Percentiles rank a stretch among this genome's conserved stretches.
Evolutionary conservation across 2,797 vertebrate species (phyloP).

Genomic region (Australoheros facetus): DNA sequence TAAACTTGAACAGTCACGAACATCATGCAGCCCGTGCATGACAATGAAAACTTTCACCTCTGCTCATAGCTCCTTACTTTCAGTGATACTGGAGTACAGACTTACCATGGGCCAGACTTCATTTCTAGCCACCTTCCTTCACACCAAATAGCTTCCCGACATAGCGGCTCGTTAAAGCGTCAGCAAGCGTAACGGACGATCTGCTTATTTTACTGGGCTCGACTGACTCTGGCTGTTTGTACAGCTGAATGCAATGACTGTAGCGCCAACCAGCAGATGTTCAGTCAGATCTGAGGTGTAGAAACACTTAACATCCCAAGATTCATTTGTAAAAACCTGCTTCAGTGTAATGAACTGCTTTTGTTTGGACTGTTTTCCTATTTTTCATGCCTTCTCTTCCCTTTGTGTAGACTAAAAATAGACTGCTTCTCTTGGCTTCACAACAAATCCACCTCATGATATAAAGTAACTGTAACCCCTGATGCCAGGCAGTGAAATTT

Average conservation of each 20-base stretch:
- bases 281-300: neutral
- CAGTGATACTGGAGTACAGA: neutral
- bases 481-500: neutral
- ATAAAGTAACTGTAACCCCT: neutral
- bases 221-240: conserved; percentile 24
- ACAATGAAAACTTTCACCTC: neutral
- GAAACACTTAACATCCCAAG: neutral
- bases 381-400: neutral
- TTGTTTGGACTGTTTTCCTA: neutral
- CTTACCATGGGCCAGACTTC: neutral
- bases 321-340: neutral
- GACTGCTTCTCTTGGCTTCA: neutral
- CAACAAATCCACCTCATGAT: neutral
- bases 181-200: neutral
- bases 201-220: conserved; percentile 27
- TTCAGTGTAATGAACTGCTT: neutral
- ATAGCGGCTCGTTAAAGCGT: conserved; percentile 16
- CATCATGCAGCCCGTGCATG: neutral
- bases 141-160: conserved; percentile 2
- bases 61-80: neutral
- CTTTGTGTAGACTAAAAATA: neutral
- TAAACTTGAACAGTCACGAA: neutral
- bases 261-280: neutral
- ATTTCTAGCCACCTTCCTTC: neutral
- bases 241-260: conserved; percentile 25